Evolutionary conservation across 2,797 vertebrate species (phyloP).

Genomic region (Holocentrus rufus): DNA sequence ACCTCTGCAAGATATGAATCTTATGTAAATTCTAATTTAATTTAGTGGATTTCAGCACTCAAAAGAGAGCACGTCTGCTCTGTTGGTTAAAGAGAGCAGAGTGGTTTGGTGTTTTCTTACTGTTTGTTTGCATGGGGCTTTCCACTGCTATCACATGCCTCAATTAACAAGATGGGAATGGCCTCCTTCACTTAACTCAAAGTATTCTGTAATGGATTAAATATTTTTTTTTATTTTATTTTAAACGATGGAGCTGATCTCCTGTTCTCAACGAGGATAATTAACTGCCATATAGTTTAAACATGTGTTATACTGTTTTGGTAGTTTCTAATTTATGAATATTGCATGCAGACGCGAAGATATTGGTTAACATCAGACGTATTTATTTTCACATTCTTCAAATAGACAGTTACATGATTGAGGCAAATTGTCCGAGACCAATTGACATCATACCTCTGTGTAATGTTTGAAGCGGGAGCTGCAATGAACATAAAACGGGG

Average conservation of each 20-base stretch:
- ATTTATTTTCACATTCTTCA: constrained; percentile 65
- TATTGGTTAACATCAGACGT: constrained; percentile 42
- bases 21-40: not conserved
- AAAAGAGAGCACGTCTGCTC: no score
- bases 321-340: constrained; percentile 35
- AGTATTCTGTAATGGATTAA: not conserved
- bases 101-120: not conserved
- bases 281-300: constrained; percentile 11
- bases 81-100: not conserved
- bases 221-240: not conserved
- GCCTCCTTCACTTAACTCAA: not conserved
- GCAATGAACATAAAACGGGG: constrained; percentile 51
- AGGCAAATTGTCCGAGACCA: constrained; percentile 65
- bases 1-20: not conserved
- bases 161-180: not conserved
- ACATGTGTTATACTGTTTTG: not conserved
- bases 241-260: not conserved
- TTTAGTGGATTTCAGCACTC: no score
- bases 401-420: constrained; percentile 54
- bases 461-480: constrained; percentile 70
- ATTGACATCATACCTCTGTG: constrained; percentile 68
- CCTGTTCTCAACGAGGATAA: constrained; percentile 24
- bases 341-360: constrained; percentile 32
- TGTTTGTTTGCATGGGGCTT: no score
- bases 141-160: not conserved